phyloP scores from a whole-genome alignment of 2,888 invertebrate genomes.

The Sphecodes monilicornis region DNA sequence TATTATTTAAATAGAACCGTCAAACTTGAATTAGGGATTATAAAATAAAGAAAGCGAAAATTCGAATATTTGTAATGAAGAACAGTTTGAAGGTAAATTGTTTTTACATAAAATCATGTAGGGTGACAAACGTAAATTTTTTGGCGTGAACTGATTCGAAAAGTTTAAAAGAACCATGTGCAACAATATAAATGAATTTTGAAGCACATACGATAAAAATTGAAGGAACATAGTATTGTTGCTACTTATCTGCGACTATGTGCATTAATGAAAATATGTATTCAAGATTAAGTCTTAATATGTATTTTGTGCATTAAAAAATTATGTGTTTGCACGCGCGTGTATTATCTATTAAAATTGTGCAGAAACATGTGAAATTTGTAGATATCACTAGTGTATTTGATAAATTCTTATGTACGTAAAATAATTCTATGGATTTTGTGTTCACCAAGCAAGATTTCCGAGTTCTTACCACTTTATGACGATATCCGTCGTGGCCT shows the following conservation, averaged over 20 bases:
- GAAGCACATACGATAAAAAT: neutral
- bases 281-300: neutral
- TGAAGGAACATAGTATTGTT: neutral
- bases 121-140: neutral
- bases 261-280: neutral
- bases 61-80: neutral
- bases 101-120: neutral
- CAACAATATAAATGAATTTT: neutral
- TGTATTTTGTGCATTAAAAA: neutral
- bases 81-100: neutral
- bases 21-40: too few relatives aligned
- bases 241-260: neutral
- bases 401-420: neutral
- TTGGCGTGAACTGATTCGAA: too few relatives aligned
- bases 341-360: neutral
- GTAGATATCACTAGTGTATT: neutral
- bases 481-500: conserved; percentile 79
- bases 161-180: too few relatives aligned
- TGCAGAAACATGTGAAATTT: neutral
- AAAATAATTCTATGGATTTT: neutral
- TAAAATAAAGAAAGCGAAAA: too few relatives aligned
- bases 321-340: neutral
- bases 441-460: neutral
- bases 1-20: too few relatives aligned
- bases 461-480: conserved; percentile 77